phyloP scores from a whole-genome alignment of 1,140 invertebrate genomes.

The Zaprionus nigranus region DNA sequence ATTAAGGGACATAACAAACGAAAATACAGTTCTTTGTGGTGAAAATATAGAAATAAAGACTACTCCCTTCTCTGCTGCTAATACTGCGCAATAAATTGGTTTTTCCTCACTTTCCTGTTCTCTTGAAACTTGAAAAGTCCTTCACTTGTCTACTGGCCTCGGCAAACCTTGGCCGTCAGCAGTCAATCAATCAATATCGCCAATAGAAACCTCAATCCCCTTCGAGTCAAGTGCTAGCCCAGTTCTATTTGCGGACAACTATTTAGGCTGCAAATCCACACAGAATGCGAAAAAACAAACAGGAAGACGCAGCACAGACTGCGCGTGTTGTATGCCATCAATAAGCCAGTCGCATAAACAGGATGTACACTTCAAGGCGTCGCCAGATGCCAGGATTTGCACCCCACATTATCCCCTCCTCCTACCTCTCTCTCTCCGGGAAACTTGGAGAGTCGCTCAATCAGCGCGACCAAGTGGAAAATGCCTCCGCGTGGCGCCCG shows the following conservation, averaged over 20 bases:
- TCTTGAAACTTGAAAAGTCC: background rate
- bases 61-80: background rate
- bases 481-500: slow-evolving; percentile 68
- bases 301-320: slow-evolving; percentile 15
- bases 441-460: slow-evolving; percentile 53
- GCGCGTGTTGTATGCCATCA: slow-evolving; percentile 60
- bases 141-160: background rate
- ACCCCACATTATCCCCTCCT: slow-evolving; percentile 8
- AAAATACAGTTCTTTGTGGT: background rate
- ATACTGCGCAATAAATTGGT: background rate
- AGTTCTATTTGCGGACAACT: slow-evolving; percentile 57
- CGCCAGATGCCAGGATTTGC: slow-evolving; percentile 57
- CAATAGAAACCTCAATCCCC: slow-evolving; percentile 38
- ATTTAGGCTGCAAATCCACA: slow-evolving; percentile 76
- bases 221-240: slow-evolving; percentile 60
- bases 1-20: background rate
- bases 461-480: slow-evolving; percentile 79
- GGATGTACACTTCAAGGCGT: slow-evolving; percentile 68
- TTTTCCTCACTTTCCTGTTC: background rate
- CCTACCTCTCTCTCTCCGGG: background rate
- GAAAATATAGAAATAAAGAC: background rate
- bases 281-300: slow-evolving; percentile 34
- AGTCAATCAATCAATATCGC: slow-evolving; percentile 71
- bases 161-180: slow-evolving; percentile 9
- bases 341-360: slow-evolving; percentile 79